Evolutionary conservation across 2,113 vertebrate species (phyloP).

Genomic region (Megaptera novaeangliae): DNA sequence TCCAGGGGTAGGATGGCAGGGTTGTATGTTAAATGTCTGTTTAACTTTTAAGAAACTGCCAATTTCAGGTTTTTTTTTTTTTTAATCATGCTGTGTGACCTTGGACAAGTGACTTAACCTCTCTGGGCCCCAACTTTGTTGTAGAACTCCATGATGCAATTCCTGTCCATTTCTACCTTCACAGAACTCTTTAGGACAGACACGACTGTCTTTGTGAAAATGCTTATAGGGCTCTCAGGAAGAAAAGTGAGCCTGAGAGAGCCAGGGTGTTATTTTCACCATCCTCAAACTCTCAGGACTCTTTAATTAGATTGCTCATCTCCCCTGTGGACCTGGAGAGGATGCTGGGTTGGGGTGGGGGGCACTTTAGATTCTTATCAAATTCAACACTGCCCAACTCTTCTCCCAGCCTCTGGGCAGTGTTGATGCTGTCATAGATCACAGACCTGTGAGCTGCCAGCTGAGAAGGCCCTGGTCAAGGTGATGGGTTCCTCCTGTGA

Average conservation of each 20-base stretch:
- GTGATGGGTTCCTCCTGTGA: not conserved
- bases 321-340: not conserved
- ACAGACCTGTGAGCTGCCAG: not conserved
- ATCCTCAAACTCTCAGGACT: not conserved
- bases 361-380: not conserved
- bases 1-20: not conserved
- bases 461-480: not conserved
- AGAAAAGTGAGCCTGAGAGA: not conserved
- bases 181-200: not conserved
- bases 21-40: not conserved
- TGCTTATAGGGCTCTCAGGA: not conserved
- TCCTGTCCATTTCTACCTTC: not conserved
- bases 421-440: not conserved
- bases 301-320: not conserved
- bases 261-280: not conserved
- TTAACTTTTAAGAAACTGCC: not conserved
- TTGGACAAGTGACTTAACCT: not conserved
- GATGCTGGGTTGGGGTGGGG: not conserved
- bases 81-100: not conserved
- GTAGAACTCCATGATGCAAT: not conserved
- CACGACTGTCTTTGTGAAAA: not conserved
- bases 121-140: not conserved
- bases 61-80: not conserved
- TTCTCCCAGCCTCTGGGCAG: not conserved
- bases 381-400: accelerated